Percentiles rank a stretch among this genome's conserved stretches.
Conservation (phyloP, 2,113 vertebrate species). For the Suncus etruscus region DNA sequence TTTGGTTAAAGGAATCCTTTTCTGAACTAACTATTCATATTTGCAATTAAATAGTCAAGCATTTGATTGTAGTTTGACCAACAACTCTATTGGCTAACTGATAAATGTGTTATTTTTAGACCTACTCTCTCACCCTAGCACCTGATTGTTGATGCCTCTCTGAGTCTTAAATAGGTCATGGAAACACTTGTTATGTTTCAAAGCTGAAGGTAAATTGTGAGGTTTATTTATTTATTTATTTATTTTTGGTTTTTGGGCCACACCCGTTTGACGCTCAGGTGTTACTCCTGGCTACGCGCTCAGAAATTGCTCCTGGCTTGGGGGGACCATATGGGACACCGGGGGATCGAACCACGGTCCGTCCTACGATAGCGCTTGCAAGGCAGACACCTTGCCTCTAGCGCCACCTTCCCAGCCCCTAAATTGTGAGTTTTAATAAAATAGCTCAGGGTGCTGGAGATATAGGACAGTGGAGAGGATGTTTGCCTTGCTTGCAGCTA, state of each 20-base stretch:
- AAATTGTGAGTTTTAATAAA: constrained; percentile 49
- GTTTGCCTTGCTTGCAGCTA: no score
- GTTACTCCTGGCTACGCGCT: no score
- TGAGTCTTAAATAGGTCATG: neutral
- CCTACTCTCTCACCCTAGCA: neutral
- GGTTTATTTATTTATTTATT: no score
- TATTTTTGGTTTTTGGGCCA: no score
- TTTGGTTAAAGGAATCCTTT: constrained; percentile 19
- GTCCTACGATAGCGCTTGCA: no score
- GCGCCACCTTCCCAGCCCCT: no score
- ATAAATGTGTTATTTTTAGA: neutral
- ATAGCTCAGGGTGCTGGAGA: neutral
- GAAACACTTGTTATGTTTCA: neutral
- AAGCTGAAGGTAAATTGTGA: constrained; percentile 18
- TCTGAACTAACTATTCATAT: neutral
- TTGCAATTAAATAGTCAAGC: neutral
- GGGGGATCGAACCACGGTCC: no score
- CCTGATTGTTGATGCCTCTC: neutral
- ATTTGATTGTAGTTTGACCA: neutral
- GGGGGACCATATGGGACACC: no score
- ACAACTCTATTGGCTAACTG: neutral
- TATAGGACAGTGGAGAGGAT: no score
- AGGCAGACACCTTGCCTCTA: no score
- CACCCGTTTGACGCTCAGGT: no score
- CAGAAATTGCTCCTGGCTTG: no score